These are phyloP conservation scores for Gallinago nigripennis DNA, from an alignment of 2,797 vertebrate genomes.

Conservation along the genomic window DNA sequence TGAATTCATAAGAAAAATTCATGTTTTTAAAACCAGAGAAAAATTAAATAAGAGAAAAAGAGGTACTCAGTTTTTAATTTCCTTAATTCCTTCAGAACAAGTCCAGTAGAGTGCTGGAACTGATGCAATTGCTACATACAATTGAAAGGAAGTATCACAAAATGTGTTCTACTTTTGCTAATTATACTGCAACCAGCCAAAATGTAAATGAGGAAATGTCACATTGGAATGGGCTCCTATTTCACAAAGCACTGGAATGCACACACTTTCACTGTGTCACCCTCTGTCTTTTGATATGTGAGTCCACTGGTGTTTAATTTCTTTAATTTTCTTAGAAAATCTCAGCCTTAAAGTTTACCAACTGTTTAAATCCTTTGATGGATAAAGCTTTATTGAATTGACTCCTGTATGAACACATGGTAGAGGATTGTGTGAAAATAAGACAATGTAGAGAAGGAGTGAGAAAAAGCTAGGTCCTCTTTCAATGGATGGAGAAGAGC, in stretches of 20 bases:
- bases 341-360: neutral
- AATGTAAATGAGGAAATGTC: neutral
- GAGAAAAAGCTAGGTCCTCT: neutral
- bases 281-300: neutral
- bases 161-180: neutral
- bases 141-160: neutral
- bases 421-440: neutral
- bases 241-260: neutral
- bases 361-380: neutral
- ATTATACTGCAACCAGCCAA: neutral
- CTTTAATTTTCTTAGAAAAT: neutral
- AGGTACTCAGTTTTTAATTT: neutral
- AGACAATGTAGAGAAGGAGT: neutral
- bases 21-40: neutral
- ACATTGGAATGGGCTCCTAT: neutral
- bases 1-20: neutral
- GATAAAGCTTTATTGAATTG: neutral
- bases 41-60: neutral
- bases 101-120: neutral
- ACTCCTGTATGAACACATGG: neutral
- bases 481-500: neutral
- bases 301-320: neutral
- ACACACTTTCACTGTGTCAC: neutral
- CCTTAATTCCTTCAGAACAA: neutral
- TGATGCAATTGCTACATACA: neutral